Percentiles rank a stretch among this genome's conserved stretches.
Evolutionary conservation across 2,888 invertebrate species (phyloP).

Genomic region (Cybosia mesomella): DNA sequence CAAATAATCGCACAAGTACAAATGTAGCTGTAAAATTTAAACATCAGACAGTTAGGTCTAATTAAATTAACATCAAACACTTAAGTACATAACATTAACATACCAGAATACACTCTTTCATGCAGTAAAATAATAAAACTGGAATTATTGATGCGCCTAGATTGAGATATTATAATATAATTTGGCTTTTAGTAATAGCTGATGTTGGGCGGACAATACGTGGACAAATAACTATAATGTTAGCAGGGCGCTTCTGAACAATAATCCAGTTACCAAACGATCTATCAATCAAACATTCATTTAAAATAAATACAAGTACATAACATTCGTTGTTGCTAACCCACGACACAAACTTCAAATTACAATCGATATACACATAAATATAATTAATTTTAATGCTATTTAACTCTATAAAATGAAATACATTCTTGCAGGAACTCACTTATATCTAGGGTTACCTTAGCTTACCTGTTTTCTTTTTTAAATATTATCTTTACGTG

Average conservation of each 20-base stretch:
- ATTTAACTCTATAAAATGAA: constrained; percentile 77
- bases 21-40: constrained; percentile 15
- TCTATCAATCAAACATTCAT: constrained; percentile 23
- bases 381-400: constrained; percentile 49
- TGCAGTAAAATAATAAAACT: constrained; percentile 29
- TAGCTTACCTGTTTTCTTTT: constrained; percentile 80
- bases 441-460: constrained; percentile 62
- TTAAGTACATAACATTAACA: constrained; percentile 32
- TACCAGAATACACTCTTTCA: constrained; percentile 9
- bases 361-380: constrained; percentile 35
- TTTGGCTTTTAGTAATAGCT: constrained; percentile 3
- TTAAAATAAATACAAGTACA: constrained; percentile 32
- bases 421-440: constrained; percentile 76
- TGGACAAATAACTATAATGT: constrained; percentile 5
- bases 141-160: constrained; percentile 27
- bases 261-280: constrained; percentile 47
- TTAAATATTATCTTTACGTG: constrained; percentile 43
- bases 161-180: neutral
- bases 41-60: constrained; percentile 29
- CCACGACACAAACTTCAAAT: constrained; percentile 63
- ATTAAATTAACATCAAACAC: constrained; percentile 57
- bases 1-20: constrained; percentile 25
- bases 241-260: constrained; percentile 12
- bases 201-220: constrained; percentile 8
- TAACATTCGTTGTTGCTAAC: constrained; percentile 79